Percentiles rank a stretch among this genome's conserved stretches.
These are phyloP conservation scores for Cosmopolites sordidus DNA, from an alignment of 2,888 invertebrate genomes.

Conservation along the genomic window DNA sequence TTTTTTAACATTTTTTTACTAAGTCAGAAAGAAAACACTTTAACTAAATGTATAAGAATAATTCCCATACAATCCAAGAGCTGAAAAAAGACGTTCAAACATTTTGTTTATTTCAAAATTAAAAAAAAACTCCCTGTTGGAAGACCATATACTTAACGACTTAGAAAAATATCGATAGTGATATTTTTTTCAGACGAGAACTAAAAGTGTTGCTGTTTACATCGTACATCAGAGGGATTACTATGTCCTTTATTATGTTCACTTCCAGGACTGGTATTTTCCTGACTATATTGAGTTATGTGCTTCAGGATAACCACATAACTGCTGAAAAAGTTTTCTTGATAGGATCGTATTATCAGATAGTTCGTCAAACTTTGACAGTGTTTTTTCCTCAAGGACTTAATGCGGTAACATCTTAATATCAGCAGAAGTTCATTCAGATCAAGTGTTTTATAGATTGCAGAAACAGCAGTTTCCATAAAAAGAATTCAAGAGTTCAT, in stretches of 20 bases:
- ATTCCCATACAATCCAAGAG: too few species aligned
- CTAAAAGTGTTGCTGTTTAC: slow-evolving; percentile 55
- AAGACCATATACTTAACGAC: too few species aligned
- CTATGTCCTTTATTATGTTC: slow-evolving; percentile 68
- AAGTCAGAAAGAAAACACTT: too few species aligned
- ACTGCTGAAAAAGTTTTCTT: slow-evolving; percentile 52
- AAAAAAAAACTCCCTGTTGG: too few species aligned
- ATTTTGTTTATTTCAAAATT: too few species aligned
- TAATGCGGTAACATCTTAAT: slow-evolving; percentile 50
- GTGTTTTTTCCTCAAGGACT: slow-evolving; percentile 61
- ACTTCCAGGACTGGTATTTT: slow-evolving; percentile 69
- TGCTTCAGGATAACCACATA: slow-evolving; percentile 50
- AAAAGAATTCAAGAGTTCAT: slow-evolving; percentile 41
- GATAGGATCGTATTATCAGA: slow-evolving; percentile 59
- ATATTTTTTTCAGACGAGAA: slow-evolving; percentile 46
- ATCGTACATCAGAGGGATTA: slow-evolving; percentile 61
- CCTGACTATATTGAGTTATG: slow-evolving; percentile 57
- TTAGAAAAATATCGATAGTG: too few species aligned
- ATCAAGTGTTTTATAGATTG: slow-evolving; percentile 35
- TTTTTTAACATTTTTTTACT: too few species aligned
- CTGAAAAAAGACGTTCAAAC: too few species aligned
- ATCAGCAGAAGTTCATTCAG: too few species aligned
- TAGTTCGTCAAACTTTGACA: slow-evolving; percentile 57
- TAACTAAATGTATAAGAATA: too few species aligned
- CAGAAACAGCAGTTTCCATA: slow-evolving; percentile 58